These are phyloP conservation scores for Platysternon megacephalum DNA, from an alignment of 2,113 vertebrate genomes.

Conservation along the genomic window DNA sequence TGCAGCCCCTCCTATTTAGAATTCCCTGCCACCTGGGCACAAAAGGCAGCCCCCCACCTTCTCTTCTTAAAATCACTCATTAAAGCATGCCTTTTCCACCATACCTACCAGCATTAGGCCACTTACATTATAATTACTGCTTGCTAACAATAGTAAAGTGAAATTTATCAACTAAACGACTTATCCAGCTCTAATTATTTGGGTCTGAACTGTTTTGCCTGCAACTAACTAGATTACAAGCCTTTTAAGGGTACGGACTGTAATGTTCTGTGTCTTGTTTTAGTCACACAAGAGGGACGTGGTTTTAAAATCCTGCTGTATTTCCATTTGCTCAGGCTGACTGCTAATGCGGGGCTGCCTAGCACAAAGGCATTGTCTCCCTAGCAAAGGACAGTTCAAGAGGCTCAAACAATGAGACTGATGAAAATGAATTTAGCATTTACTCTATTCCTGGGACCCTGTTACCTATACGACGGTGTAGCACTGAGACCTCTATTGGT, in stretches of 20 bases:
- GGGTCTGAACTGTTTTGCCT: not conserved
- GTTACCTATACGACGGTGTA: fast-evolving
- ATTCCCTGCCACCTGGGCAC: not conserved
- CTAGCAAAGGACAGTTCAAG: not conserved
- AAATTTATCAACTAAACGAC: not conserved
- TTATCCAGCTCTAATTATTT: not conserved
- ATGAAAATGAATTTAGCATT: not conserved
- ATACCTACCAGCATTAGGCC: not conserved
- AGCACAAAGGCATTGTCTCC: no score
- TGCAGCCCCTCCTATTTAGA: not conserved
- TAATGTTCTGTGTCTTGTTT: not conserved
- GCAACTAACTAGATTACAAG: not conserved
- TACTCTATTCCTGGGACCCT: not conserved
- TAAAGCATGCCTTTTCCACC: not conserved
- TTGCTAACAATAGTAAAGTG: not conserved
- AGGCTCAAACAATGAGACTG: not conserved
- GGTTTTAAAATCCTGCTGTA: not conserved
- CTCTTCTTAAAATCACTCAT: not conserved
- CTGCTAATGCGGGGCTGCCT: not conserved
- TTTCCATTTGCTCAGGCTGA: not conserved
- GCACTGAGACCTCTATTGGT: not conserved
- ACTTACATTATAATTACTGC: not conserved
- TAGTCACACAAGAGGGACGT: not conserved
- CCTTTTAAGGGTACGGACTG: not conserved
- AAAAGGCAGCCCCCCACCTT: not conserved